Conservation (phyloP, 2,113 vertebrate genomes). For the Elaphurus davidianus region DNA sequence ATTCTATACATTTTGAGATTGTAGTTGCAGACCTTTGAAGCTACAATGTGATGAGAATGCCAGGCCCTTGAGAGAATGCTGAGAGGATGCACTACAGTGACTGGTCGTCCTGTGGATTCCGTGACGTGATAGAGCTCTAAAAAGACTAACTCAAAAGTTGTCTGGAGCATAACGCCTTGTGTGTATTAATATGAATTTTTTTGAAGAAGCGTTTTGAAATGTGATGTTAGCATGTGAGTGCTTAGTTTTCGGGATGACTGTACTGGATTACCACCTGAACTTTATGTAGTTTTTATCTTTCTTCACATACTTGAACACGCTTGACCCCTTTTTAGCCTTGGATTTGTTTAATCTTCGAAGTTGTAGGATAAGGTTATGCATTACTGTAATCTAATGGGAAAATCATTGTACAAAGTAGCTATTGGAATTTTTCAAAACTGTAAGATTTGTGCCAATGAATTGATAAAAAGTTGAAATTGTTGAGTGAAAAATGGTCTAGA, state of each 20-base stretch:
- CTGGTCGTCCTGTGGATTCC: neutral
- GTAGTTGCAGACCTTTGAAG: neutral
- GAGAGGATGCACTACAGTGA: neutral
- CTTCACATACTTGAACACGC: neutral
- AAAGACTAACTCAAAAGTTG: neutral
- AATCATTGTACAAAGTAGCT: neutral
- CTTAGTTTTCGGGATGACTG: neutral
- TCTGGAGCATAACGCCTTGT: neutral
- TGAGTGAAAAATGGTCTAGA: neutral
- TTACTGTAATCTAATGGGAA: neutral
- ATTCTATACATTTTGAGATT: neutral
- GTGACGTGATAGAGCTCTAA: neutral
- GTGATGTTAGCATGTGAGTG: neutral
- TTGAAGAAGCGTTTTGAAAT: neutral
- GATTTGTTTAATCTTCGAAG: neutral
- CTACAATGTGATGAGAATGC: neutral
- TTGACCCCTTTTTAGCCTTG: neutral
- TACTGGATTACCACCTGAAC: neutral
- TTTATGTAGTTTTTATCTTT: neutral
- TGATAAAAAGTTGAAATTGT: conserved; percentile 24
- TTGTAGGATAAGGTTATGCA: neutral
- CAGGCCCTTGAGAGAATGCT: neutral
- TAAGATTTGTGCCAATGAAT: neutral
- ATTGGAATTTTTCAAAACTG: neutral
- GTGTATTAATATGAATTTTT: neutral